Evolutionary conservation across 2,113 vertebrate species (phyloP), one percentile per base, ranked within the genome.

Genomic region (Bos javanicus): DNA sequence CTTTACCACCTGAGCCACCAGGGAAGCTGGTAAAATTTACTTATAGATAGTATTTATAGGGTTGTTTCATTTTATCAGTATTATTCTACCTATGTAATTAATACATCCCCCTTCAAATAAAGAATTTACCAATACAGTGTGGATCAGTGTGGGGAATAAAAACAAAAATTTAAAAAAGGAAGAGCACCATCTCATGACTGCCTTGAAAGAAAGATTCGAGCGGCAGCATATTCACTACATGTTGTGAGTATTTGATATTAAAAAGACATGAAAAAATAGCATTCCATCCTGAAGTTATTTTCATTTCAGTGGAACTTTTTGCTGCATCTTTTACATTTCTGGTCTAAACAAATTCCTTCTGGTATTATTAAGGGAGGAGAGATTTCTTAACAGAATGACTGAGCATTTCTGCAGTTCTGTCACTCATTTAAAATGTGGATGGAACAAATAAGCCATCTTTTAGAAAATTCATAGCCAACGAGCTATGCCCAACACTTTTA

Each of bases 181-280:
- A 54, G 16, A 48, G 2, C 1, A 10, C 1, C 11, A n/a, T 36
- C 11, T 74, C 15, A 28, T 2, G 7, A 14, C 1, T 59, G 10
- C 3, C 56, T 81, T 74, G 43, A 64, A 4, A 87, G 43, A 84
- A 26, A 78, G 28, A 67, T 82, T 60, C 3, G 0, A 43, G 4
- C 36, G 59, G 8, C 4, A 90, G 0, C 4, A 30, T 9, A 92
- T 28, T 12, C 11, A 10, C 2, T 43, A 21, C 12, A 25, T 1
- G n/a, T 48, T 48, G 39, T 28, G 54, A 33, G 0, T 56, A 26
- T 50, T 59, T 50, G 17, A 62, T 25, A 57, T 46, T 67, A 14
- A 71, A 93, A 90, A 56, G 28, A 60, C 0, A 0, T 52, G 57
- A 54, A 88, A 54, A 74, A 46, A 76, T 8, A 78, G 2, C 3